phyloP scores from a whole-genome alignment of 2,113 vertebrate species.

The Passer montanus region DNA sequence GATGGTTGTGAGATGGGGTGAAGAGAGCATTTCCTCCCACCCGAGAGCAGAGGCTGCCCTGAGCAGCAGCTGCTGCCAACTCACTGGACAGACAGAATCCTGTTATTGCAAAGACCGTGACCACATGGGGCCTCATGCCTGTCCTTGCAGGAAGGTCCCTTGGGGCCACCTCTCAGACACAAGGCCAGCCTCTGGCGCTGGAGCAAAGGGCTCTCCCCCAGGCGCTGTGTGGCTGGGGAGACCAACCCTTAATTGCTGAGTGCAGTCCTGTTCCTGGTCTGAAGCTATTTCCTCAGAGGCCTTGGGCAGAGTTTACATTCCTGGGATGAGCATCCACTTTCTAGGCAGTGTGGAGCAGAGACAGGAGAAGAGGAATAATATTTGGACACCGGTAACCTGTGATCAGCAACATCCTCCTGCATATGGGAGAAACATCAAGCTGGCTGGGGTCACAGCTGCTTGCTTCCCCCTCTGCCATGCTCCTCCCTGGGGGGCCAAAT shows the following conservation, averaged over 20 bases:
- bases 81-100: conserved; percentile 36
- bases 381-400: conserved; percentile 63
- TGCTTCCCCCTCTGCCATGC: not conserved
- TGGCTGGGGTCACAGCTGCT: not conserved
- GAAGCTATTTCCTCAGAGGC: conserved; percentile 59
- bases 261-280: conserved; percentile 32
- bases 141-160: conserved; percentile 65
- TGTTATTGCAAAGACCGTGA: conserved; percentile 55
- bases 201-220: conserved; percentile 61
- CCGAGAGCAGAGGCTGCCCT: not conserved
- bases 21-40: not conserved
- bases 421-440: conserved; percentile 20
- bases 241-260: conserved; percentile 27
- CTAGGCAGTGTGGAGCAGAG: conserved; percentile 51
- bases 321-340: conserved; percentile 71
- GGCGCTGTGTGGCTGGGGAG: conserved; percentile 33
- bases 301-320: conserved; percentile 60
- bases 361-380: conserved; percentile 45
- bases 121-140: conserved; percentile 18
- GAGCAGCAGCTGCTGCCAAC: conserved; percentile 13
- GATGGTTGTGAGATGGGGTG: not conserved
- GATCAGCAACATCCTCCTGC: conserved; percentile 62
- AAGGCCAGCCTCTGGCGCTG: conserved; percentile 26
- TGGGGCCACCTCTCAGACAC: conserved; percentile 57
- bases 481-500: not conserved